phyloP scores from a whole-genome alignment of 2,113 vertebrate species.

The Guaruba guarouba region DNA sequence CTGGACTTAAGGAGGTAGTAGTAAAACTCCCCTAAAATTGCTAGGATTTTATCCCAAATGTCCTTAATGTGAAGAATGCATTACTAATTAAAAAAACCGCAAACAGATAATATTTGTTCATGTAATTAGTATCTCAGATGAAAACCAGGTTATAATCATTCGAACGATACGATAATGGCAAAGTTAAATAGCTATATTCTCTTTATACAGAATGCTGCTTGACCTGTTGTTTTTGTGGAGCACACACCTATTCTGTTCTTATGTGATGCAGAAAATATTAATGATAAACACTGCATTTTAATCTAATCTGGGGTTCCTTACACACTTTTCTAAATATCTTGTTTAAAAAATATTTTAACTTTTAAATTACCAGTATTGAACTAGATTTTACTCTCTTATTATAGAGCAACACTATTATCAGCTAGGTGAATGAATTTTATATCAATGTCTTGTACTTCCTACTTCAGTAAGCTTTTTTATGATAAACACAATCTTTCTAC shows the following conservation, averaged over 20 bases:
- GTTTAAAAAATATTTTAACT: not conserved
- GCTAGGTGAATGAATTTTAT: not conserved
- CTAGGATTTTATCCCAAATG: not conserved
- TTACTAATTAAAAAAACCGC: not conserved
- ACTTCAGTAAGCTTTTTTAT: not conserved
- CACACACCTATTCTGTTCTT: not conserved
- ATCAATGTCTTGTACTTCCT: not conserved
- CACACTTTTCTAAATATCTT: not conserved
- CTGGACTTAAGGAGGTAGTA: not conserved
- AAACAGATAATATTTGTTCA: not conserved
- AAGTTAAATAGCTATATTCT: not conserved
- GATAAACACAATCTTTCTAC: not conserved
- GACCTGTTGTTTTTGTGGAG: not conserved
- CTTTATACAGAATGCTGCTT: not conserved
- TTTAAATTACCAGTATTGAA: not conserved
- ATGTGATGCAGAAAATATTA: not conserved
- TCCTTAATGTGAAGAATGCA: not conserved
- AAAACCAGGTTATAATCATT: not conserved
- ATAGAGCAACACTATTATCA: not conserved
- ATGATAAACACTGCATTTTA: not conserved
- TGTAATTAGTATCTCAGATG: not conserved
- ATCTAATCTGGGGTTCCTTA: not conserved
- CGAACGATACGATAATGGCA: not conserved
- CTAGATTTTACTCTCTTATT: not conserved
- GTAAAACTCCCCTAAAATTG: not conserved